Evolutionary conservation across 2,113 vertebrate species (phyloP), one percentile per base, ranked within the genome.

Genomic region (Dasyprocta punctata): DNA sequence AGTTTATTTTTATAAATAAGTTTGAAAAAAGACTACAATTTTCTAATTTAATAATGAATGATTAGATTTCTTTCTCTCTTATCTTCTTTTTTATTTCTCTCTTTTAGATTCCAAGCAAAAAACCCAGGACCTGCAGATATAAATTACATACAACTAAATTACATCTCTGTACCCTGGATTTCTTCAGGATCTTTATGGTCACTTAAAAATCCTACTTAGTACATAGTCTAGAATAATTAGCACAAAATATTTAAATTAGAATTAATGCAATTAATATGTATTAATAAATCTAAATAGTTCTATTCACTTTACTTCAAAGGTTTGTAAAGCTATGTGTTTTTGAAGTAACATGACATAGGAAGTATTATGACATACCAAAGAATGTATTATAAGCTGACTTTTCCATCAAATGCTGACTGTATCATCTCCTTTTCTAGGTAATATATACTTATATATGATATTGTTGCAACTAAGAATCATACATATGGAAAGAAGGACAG

Each of bases 341-440:
- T 92, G 56, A 97, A 92, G 16, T 28, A 83, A 95, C 90, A 89
- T 71, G 26, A 5, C 58, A n/a, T n/a, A 80, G 77, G 20, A 0
- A 0, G 41, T n/a, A 3, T 3, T 49, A 52, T 19, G 88, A 94
- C 89, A 91, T 56, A 28, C 1, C 89, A 83, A 67, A 78, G 92
- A 52, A 0, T 0, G 19, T 28, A 60, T 26, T 71, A n/a, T 28
- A 63, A 81, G 75, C 85, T 41, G 33, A 17, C 65, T 10, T 89
- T 97, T 60, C 7, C 65, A 92, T 44, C 0, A 92, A 56, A 78
- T 71, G 1, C 11, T 92, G 24, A 94, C 7, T 33, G 30, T 3
- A 81, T 83, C 33, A 16, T 2, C 16, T 89, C n/a, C 89, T 7
- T 44, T 67, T 63, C 16, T 56, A n/a, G 95, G 49, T 54, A 33